phyloP scores from a whole-genome alignment of 2,113 vertebrate genomes.

The Sturnus vulgaris region DNA sequence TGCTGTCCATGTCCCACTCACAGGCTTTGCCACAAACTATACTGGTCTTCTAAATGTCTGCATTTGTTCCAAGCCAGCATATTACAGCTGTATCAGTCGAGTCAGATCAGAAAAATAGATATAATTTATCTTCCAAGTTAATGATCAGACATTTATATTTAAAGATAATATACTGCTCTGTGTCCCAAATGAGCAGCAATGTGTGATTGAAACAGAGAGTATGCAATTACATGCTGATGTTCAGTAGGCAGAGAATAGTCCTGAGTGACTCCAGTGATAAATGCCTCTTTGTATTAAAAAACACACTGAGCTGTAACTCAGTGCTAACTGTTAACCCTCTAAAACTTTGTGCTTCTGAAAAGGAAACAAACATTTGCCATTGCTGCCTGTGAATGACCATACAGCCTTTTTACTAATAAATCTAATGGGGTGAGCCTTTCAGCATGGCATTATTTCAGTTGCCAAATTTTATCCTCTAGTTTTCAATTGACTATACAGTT shows the following conservation, averaged over 20 bases:
- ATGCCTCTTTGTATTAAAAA: background rate
- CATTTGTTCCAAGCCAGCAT: background rate
- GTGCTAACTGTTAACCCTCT: background rate
- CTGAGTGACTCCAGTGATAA: background rate
- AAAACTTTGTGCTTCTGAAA: background rate
- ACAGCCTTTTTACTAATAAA: background rate
- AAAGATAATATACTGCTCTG: background rate
- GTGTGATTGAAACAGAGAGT: background rate
- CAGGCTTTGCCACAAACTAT: background rate
- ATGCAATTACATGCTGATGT: background rate
- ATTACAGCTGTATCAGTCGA: background rate
- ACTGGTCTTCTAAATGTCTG: background rate
- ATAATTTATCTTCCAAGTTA: background rate
- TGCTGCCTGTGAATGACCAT: background rate
- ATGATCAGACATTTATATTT: background rate
- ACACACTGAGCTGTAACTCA: background rate
- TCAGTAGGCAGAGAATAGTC: background rate
- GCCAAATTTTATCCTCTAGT: background rate
- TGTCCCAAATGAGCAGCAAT: background rate
- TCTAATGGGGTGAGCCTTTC: background rate
- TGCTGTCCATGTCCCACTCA: background rate
- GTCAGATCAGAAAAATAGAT: background rate
- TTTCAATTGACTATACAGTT: background rate
- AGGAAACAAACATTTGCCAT: background rate
- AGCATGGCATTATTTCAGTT: background rate